Percentiles rank a stretch among this genome's conserved stretches.
These are phyloP conservation scores for Xenotilapia longispinis DNA, from an alignment of 2,113 vertebrate species.

Conservation along the genomic window DNA sequence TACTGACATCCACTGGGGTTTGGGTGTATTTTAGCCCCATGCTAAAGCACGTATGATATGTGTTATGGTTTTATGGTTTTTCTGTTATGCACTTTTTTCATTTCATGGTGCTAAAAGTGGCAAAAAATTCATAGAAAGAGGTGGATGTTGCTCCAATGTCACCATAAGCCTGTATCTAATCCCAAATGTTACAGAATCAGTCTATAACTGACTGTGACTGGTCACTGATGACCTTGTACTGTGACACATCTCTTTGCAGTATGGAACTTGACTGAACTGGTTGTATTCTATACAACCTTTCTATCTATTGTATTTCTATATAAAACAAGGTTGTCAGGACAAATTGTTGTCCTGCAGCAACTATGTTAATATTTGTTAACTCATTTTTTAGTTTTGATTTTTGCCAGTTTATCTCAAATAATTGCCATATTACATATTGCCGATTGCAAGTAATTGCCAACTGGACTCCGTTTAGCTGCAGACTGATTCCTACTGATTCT, in stretches of 20 bases:
- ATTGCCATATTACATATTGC: not conserved
- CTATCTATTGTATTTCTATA: not conserved
- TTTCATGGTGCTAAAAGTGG: not conserved
- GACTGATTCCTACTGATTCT: not conserved
- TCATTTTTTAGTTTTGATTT: not conserved
- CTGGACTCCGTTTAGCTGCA: not conserved
- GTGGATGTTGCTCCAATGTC: not conserved
- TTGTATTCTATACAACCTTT: not conserved
- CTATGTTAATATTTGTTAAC: not conserved
- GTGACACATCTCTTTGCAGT: not conserved
- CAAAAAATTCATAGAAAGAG: not conserved
- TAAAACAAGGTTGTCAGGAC: not conserved
- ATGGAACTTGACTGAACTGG: not conserved
- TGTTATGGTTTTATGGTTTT: not conserved
- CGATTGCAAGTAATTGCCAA: not conserved
- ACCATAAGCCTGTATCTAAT: not conserved
- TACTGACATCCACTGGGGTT: not conserved
- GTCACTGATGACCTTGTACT: not conserved
- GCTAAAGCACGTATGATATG: not conserved
- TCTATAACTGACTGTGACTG: not conserved
- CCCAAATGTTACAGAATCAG: not conserved
- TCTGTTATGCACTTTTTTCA: not conserved
- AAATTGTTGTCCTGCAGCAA: not conserved
- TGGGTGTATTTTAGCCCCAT: not conserved
- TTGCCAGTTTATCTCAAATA: not conserved